Percentiles rank a stretch among this genome's conserved stretches.
phyloP scores from a whole-genome alignment of 1,140 invertebrate genomes.

The Muscidifurax raptorellus region DNA sequence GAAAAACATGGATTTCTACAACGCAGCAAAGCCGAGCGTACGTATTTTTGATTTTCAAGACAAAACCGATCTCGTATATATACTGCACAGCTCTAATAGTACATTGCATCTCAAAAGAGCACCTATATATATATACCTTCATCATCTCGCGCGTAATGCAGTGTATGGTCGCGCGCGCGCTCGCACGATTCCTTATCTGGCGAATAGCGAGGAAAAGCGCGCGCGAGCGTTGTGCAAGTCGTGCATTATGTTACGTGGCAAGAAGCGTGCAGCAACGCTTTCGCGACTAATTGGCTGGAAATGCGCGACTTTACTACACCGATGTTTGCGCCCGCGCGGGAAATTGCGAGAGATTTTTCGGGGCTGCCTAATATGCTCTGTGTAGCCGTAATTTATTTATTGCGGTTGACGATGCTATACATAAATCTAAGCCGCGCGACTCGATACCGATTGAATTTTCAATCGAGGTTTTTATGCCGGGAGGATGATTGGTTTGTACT shows the following conservation, averaged over 20 bases:
- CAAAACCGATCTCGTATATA: too few relatives aligned
- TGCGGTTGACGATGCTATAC: neutral
- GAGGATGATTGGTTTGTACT: too few relatives aligned
- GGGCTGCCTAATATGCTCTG: neutral
- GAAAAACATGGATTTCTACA: neutral
- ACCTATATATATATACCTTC: neutral
- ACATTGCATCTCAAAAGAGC: too few relatives aligned
- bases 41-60: neutral
- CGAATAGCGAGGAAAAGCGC: conserved; percentile 15
- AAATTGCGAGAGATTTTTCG: conserved; percentile 24
- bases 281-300: conserved; percentile 24
- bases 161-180: conserved; percentile 24
- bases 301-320: neutral
- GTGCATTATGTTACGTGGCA: conserved; percentile 41
- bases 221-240: conserved; percentile 12
- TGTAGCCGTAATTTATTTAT: neutral
- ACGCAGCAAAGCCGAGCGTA: neutral
- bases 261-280: neutral
- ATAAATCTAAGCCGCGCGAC: neutral
- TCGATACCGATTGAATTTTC: neutral
- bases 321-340: neutral
- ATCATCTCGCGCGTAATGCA: too few relatives aligned
- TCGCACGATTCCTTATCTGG: conserved; percentile 49
- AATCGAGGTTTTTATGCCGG: neutral
- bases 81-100: too few relatives aligned